A percentile compares a stretch with the other conserved stretches of the same genome.
phyloP scores from a whole-genome alignment of 2,888 invertebrate genomes.

The Oligia strigilis region DNA sequence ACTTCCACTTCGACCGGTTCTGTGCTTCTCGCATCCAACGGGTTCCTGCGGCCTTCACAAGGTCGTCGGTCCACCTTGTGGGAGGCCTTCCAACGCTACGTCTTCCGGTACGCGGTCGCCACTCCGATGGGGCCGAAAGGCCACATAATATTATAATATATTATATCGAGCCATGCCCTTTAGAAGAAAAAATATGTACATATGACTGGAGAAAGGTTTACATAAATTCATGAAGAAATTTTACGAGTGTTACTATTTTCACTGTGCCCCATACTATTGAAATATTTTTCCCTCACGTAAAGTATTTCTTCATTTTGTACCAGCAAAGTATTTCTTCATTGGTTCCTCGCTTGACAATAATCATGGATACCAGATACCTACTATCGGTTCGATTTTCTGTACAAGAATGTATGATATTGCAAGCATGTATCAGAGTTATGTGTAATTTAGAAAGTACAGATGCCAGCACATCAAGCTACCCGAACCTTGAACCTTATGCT shows the following conservation, averaged over 20 bases:
- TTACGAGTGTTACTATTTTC: not conserved
- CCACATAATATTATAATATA: not conserved
- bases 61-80: too few relatives aligned
- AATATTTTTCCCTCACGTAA: slow-evolving; percentile 10
- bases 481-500: too few relatives aligned
- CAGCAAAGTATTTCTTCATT: not conserved
- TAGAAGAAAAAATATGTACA: not conserved
- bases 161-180: not conserved
- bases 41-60: too few relatives aligned
- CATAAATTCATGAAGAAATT: not conserved
- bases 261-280: slow-evolving; percentile 1
- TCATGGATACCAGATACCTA: not conserved
- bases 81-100: too few relatives aligned
- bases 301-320: not conserved
- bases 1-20: too few relatives aligned
- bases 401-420: not conserved
- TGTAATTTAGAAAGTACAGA: not conserved
- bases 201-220: not conserved
- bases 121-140: too few relatives aligned
- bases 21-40: too few relatives aligned
- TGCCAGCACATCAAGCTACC: too few relatives aligned
- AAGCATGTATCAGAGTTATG: not conserved
- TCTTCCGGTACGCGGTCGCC: too few relatives aligned
- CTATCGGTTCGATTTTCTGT: not conserved
- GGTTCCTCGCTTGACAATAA: not conserved